phyloP scores from a whole-genome alignment of 2,797 vertebrate genomes.

The Rousettus madagascariensis region DNA sequence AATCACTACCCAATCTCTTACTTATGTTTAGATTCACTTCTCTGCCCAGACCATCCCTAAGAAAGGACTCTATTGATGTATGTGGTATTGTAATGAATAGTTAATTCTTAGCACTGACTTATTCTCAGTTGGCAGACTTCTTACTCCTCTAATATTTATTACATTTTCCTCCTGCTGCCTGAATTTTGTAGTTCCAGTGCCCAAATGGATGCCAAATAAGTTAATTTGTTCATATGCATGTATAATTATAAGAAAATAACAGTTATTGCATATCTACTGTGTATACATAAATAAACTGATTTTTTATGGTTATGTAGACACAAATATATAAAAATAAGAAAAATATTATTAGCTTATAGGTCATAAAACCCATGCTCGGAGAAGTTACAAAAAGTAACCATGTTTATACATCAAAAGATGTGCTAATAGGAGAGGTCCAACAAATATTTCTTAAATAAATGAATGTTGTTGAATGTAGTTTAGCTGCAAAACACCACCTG shows the following conservation, averaged over 20 bases:
- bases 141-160: slow-evolving; percentile 13
- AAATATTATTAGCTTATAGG: not conserved
- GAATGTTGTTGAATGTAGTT: not conserved
- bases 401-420: not conserved
- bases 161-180: not conserved
- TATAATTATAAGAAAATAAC: slow-evolving; percentile 54
- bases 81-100: not conserved
- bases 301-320: not conserved
- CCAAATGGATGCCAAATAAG: not conserved
- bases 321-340: not conserved
- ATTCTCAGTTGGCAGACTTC: not conserved
- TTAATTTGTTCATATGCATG: slow-evolving; percentile 49
- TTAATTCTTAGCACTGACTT: not conserved
- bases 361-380: slow-evolving; percentile 25
- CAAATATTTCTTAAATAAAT: slow-evolving; percentile 27
- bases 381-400: not conserved
- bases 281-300: not conserved
- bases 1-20: not conserved
- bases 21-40: not conserved
- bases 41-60: not conserved
- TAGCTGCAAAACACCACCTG: not conserved
- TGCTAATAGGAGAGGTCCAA: not conserved
- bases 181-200: not conserved
- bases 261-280: slow-evolving; percentile 15
- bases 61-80: not conserved